Evolutionary conservation across 2,888 invertebrate species (phyloP).

Genomic region (Colostygia pectinataria): DNA sequence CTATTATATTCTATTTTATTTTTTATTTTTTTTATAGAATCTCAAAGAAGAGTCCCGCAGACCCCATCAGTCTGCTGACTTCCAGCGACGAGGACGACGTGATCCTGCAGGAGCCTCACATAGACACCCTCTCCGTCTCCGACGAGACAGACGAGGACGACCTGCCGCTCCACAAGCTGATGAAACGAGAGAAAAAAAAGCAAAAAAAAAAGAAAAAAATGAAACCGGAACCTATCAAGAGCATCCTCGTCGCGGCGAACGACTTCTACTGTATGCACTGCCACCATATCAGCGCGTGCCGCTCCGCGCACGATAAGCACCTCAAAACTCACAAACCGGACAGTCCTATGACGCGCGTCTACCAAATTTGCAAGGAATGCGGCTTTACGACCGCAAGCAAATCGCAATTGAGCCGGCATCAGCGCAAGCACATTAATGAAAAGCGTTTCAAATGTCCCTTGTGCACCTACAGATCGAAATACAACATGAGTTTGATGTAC

Average conservation of each 20-base stretch:
- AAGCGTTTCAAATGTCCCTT: conserved; percentile 56
- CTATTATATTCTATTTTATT: too few species aligned
- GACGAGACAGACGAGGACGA: conserved; percentile 73
- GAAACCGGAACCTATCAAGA: conserved; percentile 1
- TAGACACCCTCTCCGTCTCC: conserved; percentile 68
- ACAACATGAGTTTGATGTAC: conserved; percentile 63
- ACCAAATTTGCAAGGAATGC: conserved; percentile 53
- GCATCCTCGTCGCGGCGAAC: conserved; percentile 40
- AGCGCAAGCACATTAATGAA: conserved; percentile 55
- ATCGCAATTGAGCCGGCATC: conserved; percentile 48
- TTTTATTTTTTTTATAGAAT: conserved; percentile 38
- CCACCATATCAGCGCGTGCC: conserved; percentile 34
- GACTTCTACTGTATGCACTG: conserved; percentile 59
- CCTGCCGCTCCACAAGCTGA: conserved; percentile 54
- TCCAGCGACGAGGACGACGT: conserved; percentile 75
- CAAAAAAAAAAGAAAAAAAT: conserved; percentile 27
- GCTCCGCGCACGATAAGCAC: conserved; percentile 40
- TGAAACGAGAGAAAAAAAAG: conserved; percentile 33
- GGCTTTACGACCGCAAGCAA: conserved; percentile 56
- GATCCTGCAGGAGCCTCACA: conserved; percentile 66
- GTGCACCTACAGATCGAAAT: conserved; percentile 58
- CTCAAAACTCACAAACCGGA: not conserved
- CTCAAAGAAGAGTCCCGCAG: conserved; percentile 28
- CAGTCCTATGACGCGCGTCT: conserved; percentile 4
- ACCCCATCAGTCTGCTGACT: conserved; percentile 66